Percentiles rank a stretch among this genome's conserved stretches.
Conservation (phyloP, 2,888 invertebrate genomes). For the Autographa pulchrina region DNA sequence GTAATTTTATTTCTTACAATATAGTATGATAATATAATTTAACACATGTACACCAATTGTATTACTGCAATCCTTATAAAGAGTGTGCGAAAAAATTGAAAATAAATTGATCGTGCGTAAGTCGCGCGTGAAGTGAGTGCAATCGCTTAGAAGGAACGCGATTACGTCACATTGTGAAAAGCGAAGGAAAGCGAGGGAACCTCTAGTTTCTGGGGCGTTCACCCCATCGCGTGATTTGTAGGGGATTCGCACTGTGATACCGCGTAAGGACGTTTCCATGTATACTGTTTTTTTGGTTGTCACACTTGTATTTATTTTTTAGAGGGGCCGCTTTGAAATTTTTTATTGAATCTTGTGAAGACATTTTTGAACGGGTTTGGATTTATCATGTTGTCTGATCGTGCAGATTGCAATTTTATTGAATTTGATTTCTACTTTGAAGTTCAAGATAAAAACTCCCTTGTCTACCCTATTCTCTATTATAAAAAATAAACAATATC, state of each 20-base stretch:
- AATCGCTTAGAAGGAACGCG: conserved; percentile 80
- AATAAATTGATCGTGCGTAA: conserved; percentile 83
- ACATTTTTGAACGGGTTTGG: too few relatives aligned
- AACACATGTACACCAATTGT: not conserved
- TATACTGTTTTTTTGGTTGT: not conserved
- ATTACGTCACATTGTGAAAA: conserved; percentile 65
- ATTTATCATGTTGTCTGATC: too few relatives aligned
- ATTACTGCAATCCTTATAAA: conserved; percentile 40
- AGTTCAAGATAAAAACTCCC: too few relatives aligned
- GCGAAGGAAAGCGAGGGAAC: conserved; percentile 14
- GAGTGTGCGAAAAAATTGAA: conserved; percentile 80
- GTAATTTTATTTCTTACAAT: too few relatives aligned
- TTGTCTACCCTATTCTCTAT: too few relatives aligned
- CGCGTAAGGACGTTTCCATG: not conserved
- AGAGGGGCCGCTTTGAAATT: not conserved
- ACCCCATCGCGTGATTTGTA: conserved; percentile 15
- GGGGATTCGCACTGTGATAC: conserved; percentile 19
- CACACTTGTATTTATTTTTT: not conserved
- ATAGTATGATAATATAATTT: not conserved
- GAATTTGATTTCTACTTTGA: too few relatives aligned
- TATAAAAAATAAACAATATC: too few relatives aligned
- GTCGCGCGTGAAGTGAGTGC: conserved; percentile 74
- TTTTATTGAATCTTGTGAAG: too few relatives aligned
- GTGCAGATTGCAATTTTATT: too few relatives aligned
- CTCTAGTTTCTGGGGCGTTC: conserved; percentile 22